These are phyloP conservation scores for Hypotaenidia okinawae DNA, from an alignment of 2,797 vertebrate species.

Conservation along the genomic window DNA sequence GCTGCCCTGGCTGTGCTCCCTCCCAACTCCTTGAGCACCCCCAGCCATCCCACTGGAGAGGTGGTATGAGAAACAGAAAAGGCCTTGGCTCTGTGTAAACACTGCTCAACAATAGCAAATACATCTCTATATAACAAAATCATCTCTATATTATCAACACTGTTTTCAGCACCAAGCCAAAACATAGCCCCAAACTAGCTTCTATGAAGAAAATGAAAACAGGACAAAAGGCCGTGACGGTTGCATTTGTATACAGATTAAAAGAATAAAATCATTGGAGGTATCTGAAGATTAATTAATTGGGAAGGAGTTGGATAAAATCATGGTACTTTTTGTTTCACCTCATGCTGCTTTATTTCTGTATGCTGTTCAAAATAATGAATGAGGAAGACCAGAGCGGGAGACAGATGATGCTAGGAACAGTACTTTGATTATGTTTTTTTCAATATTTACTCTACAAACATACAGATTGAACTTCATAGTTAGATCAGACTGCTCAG, in stretches of 20 bases:
- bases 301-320: constrained; percentile 39
- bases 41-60: no score
- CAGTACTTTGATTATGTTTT: not conserved
- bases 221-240: rapidly evolving
- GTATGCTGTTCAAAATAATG: not conserved
- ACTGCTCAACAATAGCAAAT: no score
- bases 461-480: not conserved
- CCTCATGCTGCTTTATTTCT: constrained; percentile 42
- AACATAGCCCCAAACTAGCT: no score
- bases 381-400: not conserved
- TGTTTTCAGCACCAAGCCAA: no score
- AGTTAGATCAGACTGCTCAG: not conserved
- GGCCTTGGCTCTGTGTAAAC: no score
- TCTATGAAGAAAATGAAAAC: no score
- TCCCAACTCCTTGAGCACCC: no score
- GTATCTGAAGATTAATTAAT: constrained; percentile 30
- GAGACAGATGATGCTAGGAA: not conserved
- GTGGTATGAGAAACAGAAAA: no score
- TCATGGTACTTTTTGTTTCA: not conserved
- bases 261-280: constrained; percentile 29
- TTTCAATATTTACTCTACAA: constrained; percentile 17
- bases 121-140: no score
- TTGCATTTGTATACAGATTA: not conserved
- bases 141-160: no score
- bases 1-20: no score